Evolutionary conservation across 2,113 vertebrate genomes (phyloP).

Genomic region (Eclectus roratus): DNA sequence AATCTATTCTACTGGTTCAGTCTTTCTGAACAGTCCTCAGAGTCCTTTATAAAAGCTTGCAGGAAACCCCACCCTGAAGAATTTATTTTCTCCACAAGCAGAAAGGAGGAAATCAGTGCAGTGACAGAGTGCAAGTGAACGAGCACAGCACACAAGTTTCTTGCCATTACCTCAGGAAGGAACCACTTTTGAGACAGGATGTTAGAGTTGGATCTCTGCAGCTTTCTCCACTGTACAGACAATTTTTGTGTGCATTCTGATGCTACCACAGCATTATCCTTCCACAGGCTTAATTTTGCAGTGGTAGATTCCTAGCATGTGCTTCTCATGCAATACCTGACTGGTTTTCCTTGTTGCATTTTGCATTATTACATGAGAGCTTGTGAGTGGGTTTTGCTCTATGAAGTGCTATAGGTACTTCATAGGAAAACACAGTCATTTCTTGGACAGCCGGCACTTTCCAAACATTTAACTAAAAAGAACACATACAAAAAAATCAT

Average conservation of each 20-base stretch:
- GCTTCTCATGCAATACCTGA: background rate
- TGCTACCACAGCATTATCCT: background rate
- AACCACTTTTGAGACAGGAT: background rate
- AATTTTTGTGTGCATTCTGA: background rate
- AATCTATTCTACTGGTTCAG: background rate
- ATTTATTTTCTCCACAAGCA: background rate
- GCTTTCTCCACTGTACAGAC: background rate
- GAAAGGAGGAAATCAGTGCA: background rate
- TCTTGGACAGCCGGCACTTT: background rate
- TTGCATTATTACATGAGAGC: background rate
- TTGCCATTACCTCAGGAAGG: background rate
- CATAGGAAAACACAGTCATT: background rate
- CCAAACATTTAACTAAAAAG: background rate
- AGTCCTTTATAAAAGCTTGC: background rate
- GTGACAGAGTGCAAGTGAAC: background rate
- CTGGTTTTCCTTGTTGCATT: background rate
- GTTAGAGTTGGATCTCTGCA: background rate
- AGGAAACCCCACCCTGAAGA: background rate
- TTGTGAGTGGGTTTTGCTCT: background rate
- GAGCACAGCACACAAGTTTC: background rate
- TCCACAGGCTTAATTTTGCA: background rate
- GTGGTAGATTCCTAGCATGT: background rate
- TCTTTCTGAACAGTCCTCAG: background rate
- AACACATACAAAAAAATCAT: background rate
- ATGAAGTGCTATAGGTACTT: background rate